Evolutionary conservation across 2,888 invertebrate species (phyloP), one percentile per base, ranked within the genome.

Genomic region (Cremastinae sp.): DNA sequence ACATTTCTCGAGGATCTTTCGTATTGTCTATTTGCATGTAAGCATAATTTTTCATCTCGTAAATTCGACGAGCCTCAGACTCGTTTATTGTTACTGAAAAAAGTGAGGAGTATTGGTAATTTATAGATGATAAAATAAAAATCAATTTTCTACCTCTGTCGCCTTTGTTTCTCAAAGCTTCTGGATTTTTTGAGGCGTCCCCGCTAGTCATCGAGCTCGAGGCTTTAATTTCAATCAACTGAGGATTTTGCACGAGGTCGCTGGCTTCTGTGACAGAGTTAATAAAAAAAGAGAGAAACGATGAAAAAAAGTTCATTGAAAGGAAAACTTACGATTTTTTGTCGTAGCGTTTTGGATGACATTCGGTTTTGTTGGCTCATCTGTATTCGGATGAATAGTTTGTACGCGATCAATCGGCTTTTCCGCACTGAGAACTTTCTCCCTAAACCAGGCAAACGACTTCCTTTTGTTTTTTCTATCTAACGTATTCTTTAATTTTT

Each of bases 31-130:
- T 71, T 16, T 77, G 75, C 5, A 86, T 68, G 54, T 87, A 82
- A 0, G 78, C 66, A 51, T 87, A 87, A 78, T 88, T 87, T 74
- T 87, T 87, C 64, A 75, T 45, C 59, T 87, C 84, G 71, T 86
- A 86, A 53, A 86, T 83, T 51, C 68, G 64, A 3, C 71, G 68
- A 0, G 75, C 65, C 28, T 84, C 84, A 2, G 66, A 56, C 47
- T 74, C 47, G 4, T 58, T 53, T 9, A 62, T 12, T 28, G 47
- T 18, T 4, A 36, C 78, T 78, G 59, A 54, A 71, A 71, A 59
- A 7, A 1, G 14, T 18, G 10, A 41, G 36, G 18, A 10, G 0
- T 41, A 0, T 36, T 38, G 8, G n/a, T n/a, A n/a, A n/a, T n/a
- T n/a, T n/a, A 8, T 14, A 12, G 4, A n/a, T 4, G 7, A 0